A percentile compares a stretch with the other conserved stretches of the same genome.
phyloP scores from a whole-genome alignment of 2,113 vertebrate species.

The Actenoides hombroni region DNA sequence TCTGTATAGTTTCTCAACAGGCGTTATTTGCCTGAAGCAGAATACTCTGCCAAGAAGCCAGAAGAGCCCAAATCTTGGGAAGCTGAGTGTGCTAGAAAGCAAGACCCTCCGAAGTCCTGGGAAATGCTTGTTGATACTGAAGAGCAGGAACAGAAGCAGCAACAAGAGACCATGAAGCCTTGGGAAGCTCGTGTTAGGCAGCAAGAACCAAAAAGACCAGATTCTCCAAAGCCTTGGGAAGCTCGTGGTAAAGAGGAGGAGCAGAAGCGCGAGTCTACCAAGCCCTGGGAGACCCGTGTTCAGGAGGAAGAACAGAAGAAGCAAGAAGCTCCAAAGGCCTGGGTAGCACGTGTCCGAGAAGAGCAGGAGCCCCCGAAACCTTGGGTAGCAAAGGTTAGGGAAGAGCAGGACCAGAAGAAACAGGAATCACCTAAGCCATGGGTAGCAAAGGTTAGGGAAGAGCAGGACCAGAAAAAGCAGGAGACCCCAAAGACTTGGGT shows the following conservation, averaged over 20 bases:
- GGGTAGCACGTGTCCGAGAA: constrained; percentile 68
- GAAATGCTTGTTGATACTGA: constrained; percentile 74
- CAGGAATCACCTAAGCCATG: constrained; percentile 40
- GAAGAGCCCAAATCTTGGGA: constrained; percentile 76
- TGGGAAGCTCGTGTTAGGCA: constrained; percentile 69
- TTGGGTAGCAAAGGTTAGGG: constrained; percentile 73
- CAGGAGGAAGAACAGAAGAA: constrained; percentile 67
- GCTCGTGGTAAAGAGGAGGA: constrained; percentile 51
- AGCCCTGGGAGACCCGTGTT: constrained; percentile 70
- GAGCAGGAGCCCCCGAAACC: constrained; percentile 41
- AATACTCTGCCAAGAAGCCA: constrained; percentile 63
- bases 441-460: constrained; percentile 62
- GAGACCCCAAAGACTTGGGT: constrained; percentile 38
- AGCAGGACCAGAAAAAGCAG: constrained; percentile 73
- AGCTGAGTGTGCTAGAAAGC: constrained; percentile 75
- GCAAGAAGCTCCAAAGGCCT: constrained; percentile 81
- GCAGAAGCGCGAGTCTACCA: constrained; percentile 22
- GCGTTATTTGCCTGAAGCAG: constrained; percentile 76
- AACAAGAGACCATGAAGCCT: constrained; percentile 60
- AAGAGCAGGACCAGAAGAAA: constrained; percentile 75
- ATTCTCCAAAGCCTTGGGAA: constrained; percentile 73
- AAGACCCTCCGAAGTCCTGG: constrained; percentile 86
- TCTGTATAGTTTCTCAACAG: constrained; percentile 87
- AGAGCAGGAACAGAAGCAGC: constrained; percentile 65
- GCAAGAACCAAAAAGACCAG: constrained; percentile 57